These are phyloP conservation scores for Scatophagus argus DNA, from an alignment of 2,113 vertebrate species.

Conservation along the genomic window DNA sequence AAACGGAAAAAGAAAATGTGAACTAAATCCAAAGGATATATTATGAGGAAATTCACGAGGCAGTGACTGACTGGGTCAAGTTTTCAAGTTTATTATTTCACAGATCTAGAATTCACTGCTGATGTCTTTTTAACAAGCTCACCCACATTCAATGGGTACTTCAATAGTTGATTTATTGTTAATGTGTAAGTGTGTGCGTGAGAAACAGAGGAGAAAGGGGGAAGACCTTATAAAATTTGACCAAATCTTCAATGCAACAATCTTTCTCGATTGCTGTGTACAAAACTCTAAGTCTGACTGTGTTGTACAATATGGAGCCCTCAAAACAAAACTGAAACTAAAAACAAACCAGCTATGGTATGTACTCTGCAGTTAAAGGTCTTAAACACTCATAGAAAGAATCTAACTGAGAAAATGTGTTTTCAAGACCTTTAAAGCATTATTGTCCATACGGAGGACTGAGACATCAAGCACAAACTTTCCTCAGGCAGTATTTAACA, in stretches of 20 bases:
- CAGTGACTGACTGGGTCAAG: slow-evolving; percentile 19
- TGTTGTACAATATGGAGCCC: background rate
- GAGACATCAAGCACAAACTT: background rate
- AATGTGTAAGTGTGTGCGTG: background rate
- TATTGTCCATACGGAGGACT: background rate
- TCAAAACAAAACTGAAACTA: background rate
- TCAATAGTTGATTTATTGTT: slow-evolving; percentile 1
- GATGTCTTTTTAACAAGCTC: slow-evolving; percentile 2
- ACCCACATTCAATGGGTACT: too few relatives aligned
- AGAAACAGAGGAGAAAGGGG: background rate
- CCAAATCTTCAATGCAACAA: too few relatives aligned
- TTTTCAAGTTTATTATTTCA: slow-evolving; percentile 6
- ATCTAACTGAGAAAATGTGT: background rate
- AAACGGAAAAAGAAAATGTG: slow-evolving; percentile 60
- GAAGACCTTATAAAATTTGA: too few relatives aligned
- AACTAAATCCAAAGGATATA: slow-evolving; percentile 58
- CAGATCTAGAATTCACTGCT: background rate
- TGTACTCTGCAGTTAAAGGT: background rate
- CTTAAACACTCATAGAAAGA: background rate
- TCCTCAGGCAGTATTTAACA: slow-evolving; percentile 25
- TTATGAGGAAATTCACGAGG: slow-evolving; percentile 35
- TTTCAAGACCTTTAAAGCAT: background rate
- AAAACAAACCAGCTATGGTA: background rate
- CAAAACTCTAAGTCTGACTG: background rate
- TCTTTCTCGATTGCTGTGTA: background rate